phyloP scores from a whole-genome alignment of 2,113 vertebrate species.

The Vulpes vulpes region DNA sequence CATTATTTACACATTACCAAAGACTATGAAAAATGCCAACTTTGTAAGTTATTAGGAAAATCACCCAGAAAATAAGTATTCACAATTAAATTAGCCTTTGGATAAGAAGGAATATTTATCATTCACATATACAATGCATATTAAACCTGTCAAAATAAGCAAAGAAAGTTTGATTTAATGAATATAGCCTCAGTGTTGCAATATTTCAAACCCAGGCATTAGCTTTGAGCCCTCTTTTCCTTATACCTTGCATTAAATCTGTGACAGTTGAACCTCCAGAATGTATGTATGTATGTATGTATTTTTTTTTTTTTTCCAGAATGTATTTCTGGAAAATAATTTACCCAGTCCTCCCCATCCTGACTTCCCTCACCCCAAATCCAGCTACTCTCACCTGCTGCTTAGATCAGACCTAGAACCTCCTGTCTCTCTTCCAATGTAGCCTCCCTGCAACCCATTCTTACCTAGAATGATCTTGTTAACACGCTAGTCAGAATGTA shows the following conservation, averaged over 20 bases:
- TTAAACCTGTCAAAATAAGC: slow-evolving; percentile 23
- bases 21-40: slow-evolving; percentile 2
- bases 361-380: neutral
- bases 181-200: neutral
- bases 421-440: neutral
- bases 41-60: slow-evolving; percentile 56
- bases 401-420: neutral
- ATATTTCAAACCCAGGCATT: neutral
- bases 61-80: slow-evolving; percentile 28
- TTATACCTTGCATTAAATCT: neutral
- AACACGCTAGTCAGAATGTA: neutral
- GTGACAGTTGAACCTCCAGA: neutral
- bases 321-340: neutral
- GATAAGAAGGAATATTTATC: slow-evolving; percentile 17
- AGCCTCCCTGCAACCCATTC: neutral
- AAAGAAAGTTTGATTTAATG: slow-evolving; percentile 51
- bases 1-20: slow-evolving; percentile 26
- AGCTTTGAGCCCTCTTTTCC: neutral
- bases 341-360: rapidly evolving
- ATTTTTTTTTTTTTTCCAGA: no score
- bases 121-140: neutral
- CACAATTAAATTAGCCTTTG: slow-evolving; percentile 29
- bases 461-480: neutral
- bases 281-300: neutral
- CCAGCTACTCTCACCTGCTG: neutral